Evolutionary conservation across 1,140 invertebrate species (phyloP), one percentile per base, ranked within the genome.

Genomic region (Goniozus legneri): DNA sequence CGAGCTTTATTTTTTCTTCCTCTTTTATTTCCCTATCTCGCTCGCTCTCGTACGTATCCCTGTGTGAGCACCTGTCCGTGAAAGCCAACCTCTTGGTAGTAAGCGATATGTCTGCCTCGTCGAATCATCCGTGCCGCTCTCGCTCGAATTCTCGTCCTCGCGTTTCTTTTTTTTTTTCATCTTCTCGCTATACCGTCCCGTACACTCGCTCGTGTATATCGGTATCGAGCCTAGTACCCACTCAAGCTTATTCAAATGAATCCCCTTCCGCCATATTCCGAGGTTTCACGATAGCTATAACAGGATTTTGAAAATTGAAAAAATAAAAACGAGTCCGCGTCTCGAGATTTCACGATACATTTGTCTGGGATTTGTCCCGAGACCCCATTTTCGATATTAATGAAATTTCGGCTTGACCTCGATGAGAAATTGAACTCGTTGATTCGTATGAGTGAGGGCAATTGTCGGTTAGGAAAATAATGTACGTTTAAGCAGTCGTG

Each of bases 201-300:
- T 27, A 27, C 24, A 6, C 24, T 27, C 24, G 4, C 10, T 27
- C 24, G 10, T 27, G 10, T 4, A 27, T n/a, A 27, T 27, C 10
- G 53, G 51, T 56, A 52, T 50, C 52, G 38, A 56, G 50, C 3
- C 66, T 65, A 63, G 66, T 70, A 68, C 66, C 67, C 71, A 72
- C 69, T 67, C 54, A n/a, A 64, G 68, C 66, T 72, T 72, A 72
- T 72, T 72, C 68, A 72, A 72, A 72, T 72, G 68, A 72, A 71
- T 39, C 44, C 24, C 52, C 24, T 6, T 27, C 24, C 24, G 4
- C 10, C 24, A 4, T 10, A 27, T 27, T 62, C 60, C 54, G 67
- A 69, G 68, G 64, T 64, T 67, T 71, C 67, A 67, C 57, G 54
- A 47, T n/a, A n/a, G 52, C 39, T 57, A 56, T 70, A 69, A 70